Base-by-base conservation (phyloP, 2,888 invertebrate genomes). In the Leptinotarsa haldemani region DNA sequence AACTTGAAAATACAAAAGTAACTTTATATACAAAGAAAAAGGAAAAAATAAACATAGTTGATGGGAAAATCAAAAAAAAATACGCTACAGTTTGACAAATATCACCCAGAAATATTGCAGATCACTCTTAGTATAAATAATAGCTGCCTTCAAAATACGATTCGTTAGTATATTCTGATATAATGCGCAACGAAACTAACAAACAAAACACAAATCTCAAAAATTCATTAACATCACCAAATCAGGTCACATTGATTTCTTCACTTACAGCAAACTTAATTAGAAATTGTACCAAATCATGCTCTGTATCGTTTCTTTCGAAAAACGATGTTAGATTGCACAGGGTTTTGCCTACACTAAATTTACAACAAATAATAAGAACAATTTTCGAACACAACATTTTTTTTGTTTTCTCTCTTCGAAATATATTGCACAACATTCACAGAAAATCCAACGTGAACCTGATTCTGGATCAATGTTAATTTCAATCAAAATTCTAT, bases 261-360 rank as follows among this genome's bases (percentile, higher is more conserved):
- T 69, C 68, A 64, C 61, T 48, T 73, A 75, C 71, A 74, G 71
- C 81, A 84, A 83, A 80, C 81, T 81, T 83, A 83, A 82, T 70
- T 22, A 65, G 76, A 77, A 68, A 79, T 85, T 85, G 85, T 85
- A 85, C 85, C 85, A 83, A 82, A 79, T 79, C 71, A 83, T 84
- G 85, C 85, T 85, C 85, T 84, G 85, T 69, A 81, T 81, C 82
- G 79, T 74, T 77, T 79, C 70, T 69, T 15, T 50, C 66, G 15
- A 69, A 76, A 76, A 77, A 74, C 79, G 82, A 81, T 75, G 69
- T 69, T 71, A 74, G 77, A 84, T 84, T 84, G 84, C 84, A 84
- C 84, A 66, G 69, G 48, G 63, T 52, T 67, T 68, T 58, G 20
- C 61, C 65, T 69, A 71, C 61, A 65, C 56, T 70, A 74, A 74